Percentiles rank a stretch among this genome's conserved stretches.
Evolutionary conservation across 2,797 vertebrate genomes (phyloP).

Genomic region (Danionella dracula): DNA sequence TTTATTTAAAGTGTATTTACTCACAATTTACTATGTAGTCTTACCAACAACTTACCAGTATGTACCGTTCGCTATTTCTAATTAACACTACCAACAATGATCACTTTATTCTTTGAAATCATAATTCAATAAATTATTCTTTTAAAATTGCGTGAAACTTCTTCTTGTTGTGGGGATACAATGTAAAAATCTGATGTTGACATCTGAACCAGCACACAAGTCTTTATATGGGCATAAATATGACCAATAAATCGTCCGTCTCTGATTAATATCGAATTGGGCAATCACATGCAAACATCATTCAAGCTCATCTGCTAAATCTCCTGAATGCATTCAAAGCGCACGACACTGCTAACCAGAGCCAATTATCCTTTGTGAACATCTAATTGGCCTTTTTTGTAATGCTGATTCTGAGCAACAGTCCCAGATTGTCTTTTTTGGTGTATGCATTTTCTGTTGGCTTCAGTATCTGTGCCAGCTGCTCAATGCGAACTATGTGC

Average conservation of each 20-base stretch:
- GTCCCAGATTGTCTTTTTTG: slow-evolving; percentile 19
- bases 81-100: too few relatives aligned
- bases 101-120: background rate
- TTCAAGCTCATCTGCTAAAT: slow-evolving; percentile 33
- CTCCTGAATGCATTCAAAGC: slow-evolving; percentile 38
- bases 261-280: slow-evolving; percentile 3
- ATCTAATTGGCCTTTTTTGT: slow-evolving; percentile 25
- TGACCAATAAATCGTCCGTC: background rate
- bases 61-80: too few relatives aligned
- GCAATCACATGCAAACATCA: slow-evolving; percentile 43
- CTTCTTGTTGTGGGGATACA: too few relatives aligned
- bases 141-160: too few relatives aligned
- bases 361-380: slow-evolving; percentile 35
- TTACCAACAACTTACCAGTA: too few relatives aligned
- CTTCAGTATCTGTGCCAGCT: slow-evolving; percentile 19
- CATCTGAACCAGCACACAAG: background rate
- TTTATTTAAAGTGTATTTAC: too few relatives aligned
- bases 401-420: slow-evolving; percentile 24
- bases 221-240: background rate
- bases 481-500: background rate
- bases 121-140: background rate
- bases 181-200: background rate
- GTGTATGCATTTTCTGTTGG: slow-evolving; percentile 1
- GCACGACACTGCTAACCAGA: slow-evolving; percentile 18
- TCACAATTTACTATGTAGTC: too few relatives aligned